Evolutionary conservation across 2,888 invertebrate genomes (phyloP).

Genomic region (Trachelus iudaicus): DNA sequence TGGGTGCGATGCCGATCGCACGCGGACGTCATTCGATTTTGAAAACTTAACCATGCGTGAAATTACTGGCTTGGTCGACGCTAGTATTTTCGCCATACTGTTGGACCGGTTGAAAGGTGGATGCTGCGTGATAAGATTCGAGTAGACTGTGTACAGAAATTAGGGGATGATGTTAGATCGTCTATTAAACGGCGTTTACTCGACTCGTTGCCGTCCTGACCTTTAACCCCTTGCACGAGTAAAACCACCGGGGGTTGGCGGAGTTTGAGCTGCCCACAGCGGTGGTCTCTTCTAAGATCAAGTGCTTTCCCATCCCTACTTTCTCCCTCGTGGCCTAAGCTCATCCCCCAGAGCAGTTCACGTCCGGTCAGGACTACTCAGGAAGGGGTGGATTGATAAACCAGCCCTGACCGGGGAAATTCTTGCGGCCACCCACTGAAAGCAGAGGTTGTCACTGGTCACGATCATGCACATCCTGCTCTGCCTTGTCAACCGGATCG

Average conservation of each 20-base stretch:
- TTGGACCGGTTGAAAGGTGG: not conserved
- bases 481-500: not conserved
- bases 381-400: conserved; percentile 58
- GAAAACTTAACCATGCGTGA: not conserved
- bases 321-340: conserved; percentile 27
- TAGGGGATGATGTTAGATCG: conserved; percentile 34
- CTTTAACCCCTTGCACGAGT: conserved; percentile 52
- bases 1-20: not conserved
- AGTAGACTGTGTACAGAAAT: conserved; percentile 20
- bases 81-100: not conserved
- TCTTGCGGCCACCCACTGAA: conserved; percentile 56
- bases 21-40: not conserved
- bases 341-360: conserved; percentile 25
- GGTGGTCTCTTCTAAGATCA: conserved; percentile 60
- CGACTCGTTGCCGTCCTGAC: conserved; percentile 52
- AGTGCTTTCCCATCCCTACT: conserved; percentile 52
- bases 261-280: conserved; percentile 57
- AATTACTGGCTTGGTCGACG: not conserved
- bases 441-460: conserved; percentile 27
- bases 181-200: conserved; percentile 60
- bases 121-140: not conserved
- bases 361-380: conserved; percentile 44
- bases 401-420: conserved; percentile 55
- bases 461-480: not conserved
- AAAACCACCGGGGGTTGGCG: conserved; percentile 54